phyloP scores from a whole-genome alignment of 2,888 invertebrate genomes.

The Callosobruchus maculatus region DNA sequence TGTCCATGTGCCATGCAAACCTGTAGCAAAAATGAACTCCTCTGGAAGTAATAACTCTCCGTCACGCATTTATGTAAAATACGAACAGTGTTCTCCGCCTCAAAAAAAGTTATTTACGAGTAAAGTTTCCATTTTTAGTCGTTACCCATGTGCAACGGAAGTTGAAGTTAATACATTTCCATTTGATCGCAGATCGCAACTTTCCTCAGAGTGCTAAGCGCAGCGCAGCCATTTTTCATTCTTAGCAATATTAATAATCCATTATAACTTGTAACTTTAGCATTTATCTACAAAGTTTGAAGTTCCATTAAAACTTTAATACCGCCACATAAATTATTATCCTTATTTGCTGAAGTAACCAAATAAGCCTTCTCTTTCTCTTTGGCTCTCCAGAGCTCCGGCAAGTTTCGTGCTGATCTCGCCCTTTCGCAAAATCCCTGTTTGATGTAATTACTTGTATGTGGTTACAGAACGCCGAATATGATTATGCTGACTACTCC shows the following conservation, averaged over 20 bases:
- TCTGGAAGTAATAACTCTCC: not conserved
- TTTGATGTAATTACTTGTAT: not conserved
- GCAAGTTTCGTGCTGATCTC: not conserved
- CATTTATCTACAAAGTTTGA: constrained; percentile 23
- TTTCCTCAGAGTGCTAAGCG: not conserved
- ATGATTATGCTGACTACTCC: not conserved
- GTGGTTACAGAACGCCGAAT: not conserved
- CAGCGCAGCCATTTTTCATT: constrained; percentile 18
- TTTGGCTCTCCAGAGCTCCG: not conserved
- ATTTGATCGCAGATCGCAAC: not conserved
- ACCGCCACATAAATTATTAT: constrained; percentile 23
- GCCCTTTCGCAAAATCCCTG: not conserved
- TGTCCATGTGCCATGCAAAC: not conserved
- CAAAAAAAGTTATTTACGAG: not conserved
- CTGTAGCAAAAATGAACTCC: not conserved
- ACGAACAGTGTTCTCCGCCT: not conserved
- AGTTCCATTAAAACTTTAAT: constrained; percentile 27
- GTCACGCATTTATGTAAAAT: not conserved
- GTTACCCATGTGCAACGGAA: not conserved
- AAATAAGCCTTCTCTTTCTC: constrained; percentile 16
- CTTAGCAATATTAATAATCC: constrained; percentile 24
- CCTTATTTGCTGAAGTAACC: constrained; percentile 21
- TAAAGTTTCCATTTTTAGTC: not conserved
- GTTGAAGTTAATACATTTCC: not conserved
- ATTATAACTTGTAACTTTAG: constrained; percentile 21